Evolutionary conservation across 2,797 vertebrate genomes (phyloP), one percentile per base, ranked within the genome.

Genomic region (Hippoglossus hippoglossus): DNA sequence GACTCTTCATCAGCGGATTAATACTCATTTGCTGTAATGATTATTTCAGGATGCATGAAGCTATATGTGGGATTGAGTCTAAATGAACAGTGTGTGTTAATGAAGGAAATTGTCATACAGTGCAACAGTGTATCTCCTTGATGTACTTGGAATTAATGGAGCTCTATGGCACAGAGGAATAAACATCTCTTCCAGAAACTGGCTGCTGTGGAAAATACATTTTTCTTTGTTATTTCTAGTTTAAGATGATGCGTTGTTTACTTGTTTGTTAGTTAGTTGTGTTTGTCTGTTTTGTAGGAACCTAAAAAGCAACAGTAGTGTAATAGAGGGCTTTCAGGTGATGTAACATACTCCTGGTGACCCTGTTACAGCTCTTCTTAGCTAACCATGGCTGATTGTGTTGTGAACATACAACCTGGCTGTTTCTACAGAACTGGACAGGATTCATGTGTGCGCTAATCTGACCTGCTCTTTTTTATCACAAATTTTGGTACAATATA

Each of bases 281-380:
- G 13, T 60, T 41, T 24, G 24, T 25, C 21, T 61, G 41, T 6
- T 44, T 47, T 63, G 60, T 44, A 60, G 2, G 22, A 21, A 15
- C 19, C 4, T 34, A 41, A 26, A 34, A 39, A 58, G 44, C 63
- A 46, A 53, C 36, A 60, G 15, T 34, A 36, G 28, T 46, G 19
- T 63, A 58, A 31, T 1, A 25, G 10, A 70, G 25, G 15, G n/a
- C 22, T 67, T 63, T 44, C 51, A 61, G 58, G 53, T 71, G 66
- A 67, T 71, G 50, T 71, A 75, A 75, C 58, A 22, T 34, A 31
- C 63, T 31, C 47, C 58, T 24, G 26, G 58, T 26, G 22, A 54
- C 73, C 50, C 34, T 53, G 21, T 53, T 72, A 50, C 3, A 62
- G 47, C 18, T 60, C 21, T 8, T 65, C 68, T 66, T 72, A 72